Base-by-base conservation (phyloP, 2,797 vertebrate species). In the Megaceryle alcyon region DNA sequence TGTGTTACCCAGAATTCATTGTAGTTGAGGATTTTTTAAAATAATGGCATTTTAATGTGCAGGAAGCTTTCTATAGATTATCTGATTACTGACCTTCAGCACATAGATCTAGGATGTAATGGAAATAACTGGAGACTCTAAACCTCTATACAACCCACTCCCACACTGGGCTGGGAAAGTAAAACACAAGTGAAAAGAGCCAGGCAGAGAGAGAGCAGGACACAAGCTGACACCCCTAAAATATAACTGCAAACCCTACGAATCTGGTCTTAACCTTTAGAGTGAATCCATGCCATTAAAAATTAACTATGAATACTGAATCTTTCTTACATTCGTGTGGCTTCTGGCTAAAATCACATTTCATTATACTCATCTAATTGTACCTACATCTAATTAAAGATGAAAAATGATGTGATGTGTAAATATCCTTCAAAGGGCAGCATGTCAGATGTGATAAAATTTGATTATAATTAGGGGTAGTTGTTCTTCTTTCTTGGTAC, bases 401-500 rank as follows among this genome's bases (percentile, higher is more conserved):
- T 80, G 90, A 90, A 94, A 94, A 96, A 90, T 80, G 0, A 82
- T 84, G 60, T 77, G 86, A 77, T 93, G 66, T 95, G 92, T 85
- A 94, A 94, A 92, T 86, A 93, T 37, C 71, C 35, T 94, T 91
- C 70, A 95, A 95, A 96, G 85, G 87, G 70, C 80, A 96, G 71
- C 41, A 78, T 76, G 70, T 76, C 86, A 57, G 35, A 86, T 53
- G 60, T 82, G 78, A 84, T 56, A 6, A 88, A 84, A 86, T 12
- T 65, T 31, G n/a, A 88, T 86, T 64, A 78, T 82, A 92, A 90
- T 84, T 82, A 90, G 23, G 28, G 19, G 17, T 59, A 79, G 54
- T 56, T 86, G n/a, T 53, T 93, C 41, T 83, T 33, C 59, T 71
- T 92, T 77, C 83, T 84, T 5, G 6, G 8, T 60, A 41, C 33